Evolutionary conservation across 2,797 vertebrate species (phyloP).

Genomic region (Aulostomus chinensis): DNA sequence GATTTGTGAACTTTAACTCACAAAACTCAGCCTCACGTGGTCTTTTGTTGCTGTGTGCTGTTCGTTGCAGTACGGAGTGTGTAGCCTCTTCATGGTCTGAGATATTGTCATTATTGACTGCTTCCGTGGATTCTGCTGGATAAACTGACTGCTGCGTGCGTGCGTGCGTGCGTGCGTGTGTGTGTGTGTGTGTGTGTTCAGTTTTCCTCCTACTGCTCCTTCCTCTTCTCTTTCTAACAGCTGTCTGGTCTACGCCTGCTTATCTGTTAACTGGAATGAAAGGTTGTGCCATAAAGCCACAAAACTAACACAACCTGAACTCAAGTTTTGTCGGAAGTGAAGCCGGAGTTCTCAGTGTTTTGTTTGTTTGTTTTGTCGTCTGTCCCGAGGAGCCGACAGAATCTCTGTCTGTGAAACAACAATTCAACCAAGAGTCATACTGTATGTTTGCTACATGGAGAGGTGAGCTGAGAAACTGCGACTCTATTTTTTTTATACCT

Average conservation of each 20-base stretch:
- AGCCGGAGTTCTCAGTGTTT: neutral
- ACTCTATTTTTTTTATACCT: no score
- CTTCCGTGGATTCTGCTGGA: constrained; percentile 57
- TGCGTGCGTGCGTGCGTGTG: neutral
- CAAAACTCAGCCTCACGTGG: constrained; percentile 35
- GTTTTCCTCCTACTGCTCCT: constrained; percentile 3
- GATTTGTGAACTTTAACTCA: constrained; percentile 31
- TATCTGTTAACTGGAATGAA: constrained; percentile 64
- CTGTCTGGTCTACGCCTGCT: constrained; percentile 66
- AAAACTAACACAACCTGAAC: constrained; percentile 34
- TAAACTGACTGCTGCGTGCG: constrained; percentile 35
- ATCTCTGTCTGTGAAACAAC: constrained; percentile 7
- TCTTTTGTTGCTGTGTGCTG: constrained; percentile 12
- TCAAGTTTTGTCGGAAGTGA: constrained; percentile 23
- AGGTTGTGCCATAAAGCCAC: constrained; percentile 51
- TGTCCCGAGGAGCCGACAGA: constrained; percentile 4
- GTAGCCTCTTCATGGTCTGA: constrained; percentile 28
- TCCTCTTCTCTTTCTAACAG: constrained; percentile 32
- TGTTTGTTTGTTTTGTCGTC: neutral
- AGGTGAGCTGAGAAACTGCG: constrained; percentile 34
- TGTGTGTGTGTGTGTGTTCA: neutral
- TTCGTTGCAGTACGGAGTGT: constrained; percentile 17
- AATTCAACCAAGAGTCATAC: constrained; percentile 14
- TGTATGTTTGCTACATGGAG: constrained; percentile 13
- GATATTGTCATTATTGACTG: constrained; percentile 36